phyloP scores from a whole-genome alignment of 2,113 vertebrate genomes.

The Scalopus aquaticus region DNA sequence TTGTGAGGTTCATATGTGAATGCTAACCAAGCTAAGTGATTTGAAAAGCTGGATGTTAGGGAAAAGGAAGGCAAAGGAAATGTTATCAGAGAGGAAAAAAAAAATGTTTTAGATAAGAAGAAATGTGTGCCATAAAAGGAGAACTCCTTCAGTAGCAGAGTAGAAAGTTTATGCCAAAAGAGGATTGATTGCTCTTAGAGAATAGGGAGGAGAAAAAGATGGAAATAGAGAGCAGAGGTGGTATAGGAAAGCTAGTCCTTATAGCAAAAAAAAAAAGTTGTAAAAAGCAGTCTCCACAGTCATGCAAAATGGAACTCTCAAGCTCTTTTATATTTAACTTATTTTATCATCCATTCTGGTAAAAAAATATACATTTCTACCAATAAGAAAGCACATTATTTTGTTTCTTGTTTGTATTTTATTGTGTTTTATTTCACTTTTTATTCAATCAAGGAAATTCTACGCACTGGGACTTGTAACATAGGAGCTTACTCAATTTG shows the following conservation, averaged over 20 bases:
- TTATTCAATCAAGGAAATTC: neutral
- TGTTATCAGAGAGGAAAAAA: neutral
- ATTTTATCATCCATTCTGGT: neutral
- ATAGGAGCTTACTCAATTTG: neutral
- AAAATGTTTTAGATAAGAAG: neutral
- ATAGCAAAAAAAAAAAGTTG: neutral
- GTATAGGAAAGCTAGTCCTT: neutral
- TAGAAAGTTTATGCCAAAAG: neutral
- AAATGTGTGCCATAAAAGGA: neutral
- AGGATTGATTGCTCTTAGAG: neutral
- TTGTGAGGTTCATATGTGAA: neutral
- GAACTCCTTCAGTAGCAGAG: neutral
- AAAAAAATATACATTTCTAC: neutral
- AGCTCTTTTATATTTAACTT: neutral
- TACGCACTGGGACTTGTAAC: neutral
- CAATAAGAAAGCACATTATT: neutral
- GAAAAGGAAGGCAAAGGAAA: neutral
- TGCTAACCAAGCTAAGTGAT: neutral
- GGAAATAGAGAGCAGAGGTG: neutral
- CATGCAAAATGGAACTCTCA: neutral
- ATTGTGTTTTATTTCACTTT: neutral
- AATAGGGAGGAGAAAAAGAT: neutral
- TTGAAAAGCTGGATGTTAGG: neutral
- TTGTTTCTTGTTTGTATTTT: conserved; percentile 5
- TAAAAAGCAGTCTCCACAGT: neutral